Percentiles rank a stretch among this genome's conserved stretches.
Conservation (phyloP, 37 sponge, comb jelly and placozoan species). For the Spongilla lacustris region DNA sequence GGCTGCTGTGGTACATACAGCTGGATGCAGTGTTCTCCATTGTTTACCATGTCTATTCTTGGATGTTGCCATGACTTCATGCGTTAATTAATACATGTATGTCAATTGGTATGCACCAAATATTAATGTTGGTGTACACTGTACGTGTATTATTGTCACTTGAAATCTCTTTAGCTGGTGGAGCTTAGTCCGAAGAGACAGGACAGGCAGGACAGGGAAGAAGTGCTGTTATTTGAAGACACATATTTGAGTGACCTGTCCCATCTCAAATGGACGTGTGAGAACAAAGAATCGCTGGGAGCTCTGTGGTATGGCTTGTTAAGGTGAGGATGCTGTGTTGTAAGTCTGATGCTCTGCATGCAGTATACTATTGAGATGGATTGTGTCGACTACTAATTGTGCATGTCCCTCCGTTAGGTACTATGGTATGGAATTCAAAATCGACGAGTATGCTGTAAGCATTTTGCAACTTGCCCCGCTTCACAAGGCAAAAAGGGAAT, state of each 20-base stretch:
- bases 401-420: constrained; percentile 23
- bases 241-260: constrained; percentile 1
- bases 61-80: too few species aligned
- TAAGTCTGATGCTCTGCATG: background rate
- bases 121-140: background rate
- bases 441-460: constrained; percentile 28
- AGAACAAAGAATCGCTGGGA: background rate
- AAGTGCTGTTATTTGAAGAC: background rate
- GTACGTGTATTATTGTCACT: background rate
- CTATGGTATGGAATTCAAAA: constrained; percentile 35
- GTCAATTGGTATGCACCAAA: too few species aligned
- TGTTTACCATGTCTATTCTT: too few species aligned
- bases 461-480: constrained; percentile 28
- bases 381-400: too few species aligned
- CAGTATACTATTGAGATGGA: background rate
- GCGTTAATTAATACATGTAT: too few species aligned
- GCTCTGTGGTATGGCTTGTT: constrained; percentile 2
- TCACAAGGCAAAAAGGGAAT: background rate
- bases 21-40: too few species aligned
- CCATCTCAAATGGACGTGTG: background rate
- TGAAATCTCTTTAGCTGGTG: background rate
- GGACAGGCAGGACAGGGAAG: background rate
- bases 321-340: background rate
- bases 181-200: background rate
- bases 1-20: too few species aligned